Percentiles rank a stretch among this genome's conserved stretches.
phyloP scores from a whole-genome alignment of 2,797 vertebrate genomes.

The Denticeps clupeoides region DNA sequence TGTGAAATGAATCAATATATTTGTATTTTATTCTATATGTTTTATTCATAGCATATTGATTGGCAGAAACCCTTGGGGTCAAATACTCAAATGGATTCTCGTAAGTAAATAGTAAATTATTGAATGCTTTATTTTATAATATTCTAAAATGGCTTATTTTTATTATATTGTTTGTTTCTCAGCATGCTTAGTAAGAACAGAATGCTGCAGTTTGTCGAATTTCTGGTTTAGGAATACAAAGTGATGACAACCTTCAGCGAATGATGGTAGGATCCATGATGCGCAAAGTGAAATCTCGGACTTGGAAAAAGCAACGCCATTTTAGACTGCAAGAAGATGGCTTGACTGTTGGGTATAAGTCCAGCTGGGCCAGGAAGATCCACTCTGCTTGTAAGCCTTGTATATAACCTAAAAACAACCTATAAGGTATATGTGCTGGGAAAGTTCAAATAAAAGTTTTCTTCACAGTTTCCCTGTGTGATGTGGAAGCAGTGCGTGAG shows the following conservation, averaged over 20 bases:
- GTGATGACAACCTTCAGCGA: slow-evolving; percentile 61
- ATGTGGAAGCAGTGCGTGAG: slow-evolving; percentile 79
- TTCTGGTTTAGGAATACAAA: slow-evolving; percentile 54
- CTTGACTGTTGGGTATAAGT: slow-evolving; percentile 86
- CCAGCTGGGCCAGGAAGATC: slow-evolving; percentile 66
- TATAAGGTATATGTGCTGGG: neutral
- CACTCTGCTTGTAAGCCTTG: slow-evolving; percentile 82
- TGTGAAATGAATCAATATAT: no score
- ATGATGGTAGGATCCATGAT: slow-evolving; percentile 77
- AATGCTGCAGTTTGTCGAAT: neutral
- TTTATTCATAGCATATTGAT: no score
- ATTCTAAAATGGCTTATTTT: no score
- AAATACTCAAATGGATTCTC: no score
- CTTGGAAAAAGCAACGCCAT: slow-evolving; percentile 80
- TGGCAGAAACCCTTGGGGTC: no score
- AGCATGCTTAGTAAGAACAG: neutral
- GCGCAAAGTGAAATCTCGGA: slow-evolving; percentile 84
- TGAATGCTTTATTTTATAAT: no score
- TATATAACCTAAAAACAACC: no score
- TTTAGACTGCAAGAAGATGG: slow-evolving; percentile 83
- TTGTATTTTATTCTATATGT: no score
- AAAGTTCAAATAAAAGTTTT: neutral
- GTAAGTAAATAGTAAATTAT: no score
- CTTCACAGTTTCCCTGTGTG: slow-evolving; percentile 75
- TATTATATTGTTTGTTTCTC: no score